phyloP scores from a whole-genome alignment of 2,888 invertebrate species.

The Periphyllus acericola region DNA sequence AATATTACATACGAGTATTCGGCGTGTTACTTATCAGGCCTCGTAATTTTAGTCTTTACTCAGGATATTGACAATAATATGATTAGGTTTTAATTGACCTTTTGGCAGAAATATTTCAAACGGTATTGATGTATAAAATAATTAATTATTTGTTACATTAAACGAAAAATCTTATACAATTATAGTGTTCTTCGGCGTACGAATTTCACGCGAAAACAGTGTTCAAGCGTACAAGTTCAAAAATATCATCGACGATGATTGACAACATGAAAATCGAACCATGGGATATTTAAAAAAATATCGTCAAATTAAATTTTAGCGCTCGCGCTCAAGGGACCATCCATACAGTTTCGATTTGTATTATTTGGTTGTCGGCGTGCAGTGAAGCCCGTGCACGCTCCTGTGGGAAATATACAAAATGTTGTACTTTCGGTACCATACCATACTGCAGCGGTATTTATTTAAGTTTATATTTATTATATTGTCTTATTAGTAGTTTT shows the following conservation, averaged over 20 bases:
- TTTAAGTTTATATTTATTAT: not conserved
- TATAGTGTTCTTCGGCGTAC: not conserved
- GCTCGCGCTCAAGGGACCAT: not conserved
- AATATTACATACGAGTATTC: no score
- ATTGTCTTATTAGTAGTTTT: conserved; percentile 26
- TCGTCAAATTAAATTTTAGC: not conserved
- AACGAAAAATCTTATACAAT: not conserved
- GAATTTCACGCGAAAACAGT: not conserved
- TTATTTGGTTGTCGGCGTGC: not conserved
- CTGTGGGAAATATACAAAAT: conserved; percentile 40
- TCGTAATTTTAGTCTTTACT: not conserved
- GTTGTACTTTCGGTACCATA: not conserved
- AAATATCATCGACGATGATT: no score
- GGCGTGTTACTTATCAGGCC: no score
- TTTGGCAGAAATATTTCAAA: not conserved
- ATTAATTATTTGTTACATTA: not conserved
- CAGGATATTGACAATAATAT: not conserved
- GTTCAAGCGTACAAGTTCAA: no score
- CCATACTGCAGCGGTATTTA: no score
- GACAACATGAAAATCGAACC: not conserved
- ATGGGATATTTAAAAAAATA: not conserved
- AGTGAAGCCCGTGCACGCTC: not conserved
- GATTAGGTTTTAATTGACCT: not conserved
- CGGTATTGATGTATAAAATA: not conserved
- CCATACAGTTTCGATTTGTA: conserved; percentile 18